Conservation (phyloP, 2,888 invertebrate genomes). For the Ichneumoninae sp. region DNA sequence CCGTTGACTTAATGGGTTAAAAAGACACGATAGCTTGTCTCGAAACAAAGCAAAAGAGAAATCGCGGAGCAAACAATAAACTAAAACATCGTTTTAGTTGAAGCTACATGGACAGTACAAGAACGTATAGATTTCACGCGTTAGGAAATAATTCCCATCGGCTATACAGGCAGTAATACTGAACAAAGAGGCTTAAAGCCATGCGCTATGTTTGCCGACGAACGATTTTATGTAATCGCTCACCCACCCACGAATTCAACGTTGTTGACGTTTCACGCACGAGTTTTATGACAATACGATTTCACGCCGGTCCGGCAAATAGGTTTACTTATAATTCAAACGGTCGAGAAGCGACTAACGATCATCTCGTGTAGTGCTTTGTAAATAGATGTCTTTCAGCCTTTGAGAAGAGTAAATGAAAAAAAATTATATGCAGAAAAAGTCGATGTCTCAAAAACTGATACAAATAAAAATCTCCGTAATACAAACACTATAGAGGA, state of each 20-base stretch:
- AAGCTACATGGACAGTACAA: background rate
- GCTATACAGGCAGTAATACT: background rate
- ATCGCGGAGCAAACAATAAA: slow-evolving; percentile 65
- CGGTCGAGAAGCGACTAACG: background rate
- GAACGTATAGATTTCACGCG: slow-evolving; percentile 2
- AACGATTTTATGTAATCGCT: slow-evolving; percentile 52
- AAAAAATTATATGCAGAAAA: background rate
- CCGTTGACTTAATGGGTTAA: background rate
- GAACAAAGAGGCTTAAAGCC: background rate
- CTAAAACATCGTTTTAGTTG: slow-evolving; percentile 63
- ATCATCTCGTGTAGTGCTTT: background rate
- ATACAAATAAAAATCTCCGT: no score
- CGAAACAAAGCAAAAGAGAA: slow-evolving; percentile 56
- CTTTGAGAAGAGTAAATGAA: background rate
- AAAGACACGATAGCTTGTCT: background rate
- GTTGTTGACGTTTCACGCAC: slow-evolving; percentile 23
- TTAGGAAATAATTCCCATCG: slow-evolving; percentile 6
- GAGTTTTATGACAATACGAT: slow-evolving; percentile 14
- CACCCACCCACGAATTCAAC: slow-evolving; percentile 22
- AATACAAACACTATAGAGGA: no score
- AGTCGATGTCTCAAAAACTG: background rate
- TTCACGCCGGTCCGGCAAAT: background rate
- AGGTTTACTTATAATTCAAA: background rate
- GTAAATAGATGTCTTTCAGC: background rate
- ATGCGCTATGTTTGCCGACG: slow-evolving; percentile 17